Conservation (phyloP, 2,797 vertebrate species). For the Siniperca undulata region DNA sequence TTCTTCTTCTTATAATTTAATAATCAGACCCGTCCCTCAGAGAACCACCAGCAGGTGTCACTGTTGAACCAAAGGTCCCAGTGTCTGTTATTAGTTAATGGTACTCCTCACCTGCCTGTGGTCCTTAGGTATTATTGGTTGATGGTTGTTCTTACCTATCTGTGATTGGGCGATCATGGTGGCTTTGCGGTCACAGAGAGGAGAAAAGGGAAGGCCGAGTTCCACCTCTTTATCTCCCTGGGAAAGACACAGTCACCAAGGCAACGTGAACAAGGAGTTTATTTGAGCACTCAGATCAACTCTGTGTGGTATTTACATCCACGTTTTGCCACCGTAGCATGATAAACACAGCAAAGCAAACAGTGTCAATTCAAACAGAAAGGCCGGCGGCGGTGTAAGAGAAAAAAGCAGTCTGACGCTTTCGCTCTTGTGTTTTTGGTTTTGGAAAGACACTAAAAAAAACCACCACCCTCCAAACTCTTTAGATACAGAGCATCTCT, state of each 20-base stretch:
- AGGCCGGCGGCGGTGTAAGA: background rate
- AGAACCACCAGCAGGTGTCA: slow-evolving; percentile 15
- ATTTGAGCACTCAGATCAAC: background rate
- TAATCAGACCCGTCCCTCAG: background rate
- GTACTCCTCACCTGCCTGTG: background rate
- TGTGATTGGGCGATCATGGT: slow-evolving; percentile 99
- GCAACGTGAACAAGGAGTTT: background rate
- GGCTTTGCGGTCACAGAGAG: slow-evolving; percentile 97
- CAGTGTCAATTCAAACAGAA: background rate
- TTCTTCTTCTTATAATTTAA: background rate
- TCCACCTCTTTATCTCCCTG: slow-evolving; percentile 97
- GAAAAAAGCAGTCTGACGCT: no score
- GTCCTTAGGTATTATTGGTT: background rate
- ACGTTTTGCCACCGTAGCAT: background rate
- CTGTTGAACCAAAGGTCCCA: background rate
- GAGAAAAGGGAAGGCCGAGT: slow-evolving; percentile 96
- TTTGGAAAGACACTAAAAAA: background rate
- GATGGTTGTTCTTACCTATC: slow-evolving; percentile 89
- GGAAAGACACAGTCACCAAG: slow-evolving; percentile 47
- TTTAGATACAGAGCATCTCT: background rate
- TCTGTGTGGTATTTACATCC: background rate
- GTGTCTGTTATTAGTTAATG: background rate
- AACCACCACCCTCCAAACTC: no score
- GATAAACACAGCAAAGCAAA: background rate
- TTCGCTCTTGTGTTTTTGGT: background rate